A percentile compares a stretch with the other conserved stretches of the same genome.
phyloP scores from a whole-genome alignment of 1,140 invertebrate genomes.

The Apis laboriosa region DNA sequence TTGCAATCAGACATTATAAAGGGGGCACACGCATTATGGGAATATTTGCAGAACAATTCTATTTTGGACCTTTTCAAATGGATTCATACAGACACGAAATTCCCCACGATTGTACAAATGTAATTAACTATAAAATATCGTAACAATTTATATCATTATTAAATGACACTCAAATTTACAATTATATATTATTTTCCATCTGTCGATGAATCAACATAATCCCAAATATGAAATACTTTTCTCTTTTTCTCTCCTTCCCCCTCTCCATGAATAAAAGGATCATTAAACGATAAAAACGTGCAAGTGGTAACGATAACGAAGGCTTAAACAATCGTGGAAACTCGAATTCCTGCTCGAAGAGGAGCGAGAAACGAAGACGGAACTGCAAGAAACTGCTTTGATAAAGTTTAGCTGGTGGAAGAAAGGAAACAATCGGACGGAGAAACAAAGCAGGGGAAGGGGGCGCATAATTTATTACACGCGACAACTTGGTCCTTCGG shows the following conservation, averaged over 20 bases:
- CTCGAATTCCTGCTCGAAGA: not conserved
- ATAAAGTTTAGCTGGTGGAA: not conserved
- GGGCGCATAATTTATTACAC: constrained; percentile 55
- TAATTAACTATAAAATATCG: not conserved
- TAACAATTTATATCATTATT: too few species aligned
- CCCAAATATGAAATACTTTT: too few species aligned
- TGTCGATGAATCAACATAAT: too few species aligned
- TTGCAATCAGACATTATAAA: constrained; percentile 41
- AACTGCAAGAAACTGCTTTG: constrained; percentile 5
- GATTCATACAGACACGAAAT: not conserved
- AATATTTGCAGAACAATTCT: constrained; percentile 20
- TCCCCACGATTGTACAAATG: too few species aligned
- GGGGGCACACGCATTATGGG: constrained; percentile 13
- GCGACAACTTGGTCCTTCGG: constrained; percentile 30
- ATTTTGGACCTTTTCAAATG: not conserved
- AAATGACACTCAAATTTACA: too few species aligned
- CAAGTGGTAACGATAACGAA: not conserved
- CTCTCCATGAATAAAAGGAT: too few species aligned
- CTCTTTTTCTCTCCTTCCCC: too few species aligned
- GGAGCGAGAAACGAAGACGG: not conserved
- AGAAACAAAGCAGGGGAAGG: constrained; percentile 36
- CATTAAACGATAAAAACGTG: not conserved
- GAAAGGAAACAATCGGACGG: constrained; percentile 51
- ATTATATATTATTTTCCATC: too few species aligned
- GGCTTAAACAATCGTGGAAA: constrained; percentile 16